Conservation (phyloP, 2,113 vertebrate genomes). For the Phyllostomus hastatus region DNA sequence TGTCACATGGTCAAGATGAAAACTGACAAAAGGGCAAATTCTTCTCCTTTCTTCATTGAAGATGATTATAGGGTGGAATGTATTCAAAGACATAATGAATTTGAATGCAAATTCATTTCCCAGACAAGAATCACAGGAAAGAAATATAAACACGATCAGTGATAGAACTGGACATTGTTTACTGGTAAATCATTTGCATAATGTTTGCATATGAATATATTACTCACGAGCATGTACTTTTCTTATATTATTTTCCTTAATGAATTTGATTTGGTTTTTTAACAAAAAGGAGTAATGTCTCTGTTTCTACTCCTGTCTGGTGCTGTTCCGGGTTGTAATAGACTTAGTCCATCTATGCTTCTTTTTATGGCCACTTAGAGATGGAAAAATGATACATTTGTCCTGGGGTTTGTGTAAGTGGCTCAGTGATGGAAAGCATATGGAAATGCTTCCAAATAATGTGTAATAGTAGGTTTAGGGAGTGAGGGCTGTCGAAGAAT, state of each 20-base stretch:
- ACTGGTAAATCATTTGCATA: constrained; percentile 71
- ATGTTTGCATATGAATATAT: constrained; percentile 70
- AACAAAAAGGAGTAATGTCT: not conserved
- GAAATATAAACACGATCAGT: constrained; percentile 41
- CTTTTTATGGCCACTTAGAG: constrained; percentile 53
- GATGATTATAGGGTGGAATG: constrained; percentile 27
- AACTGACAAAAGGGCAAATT: constrained; percentile 37
- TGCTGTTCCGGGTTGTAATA: constrained; percentile 48
- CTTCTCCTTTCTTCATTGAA: constrained; percentile 41
- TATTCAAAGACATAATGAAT: constrained; percentile 39
- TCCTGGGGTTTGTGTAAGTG: constrained; percentile 30
- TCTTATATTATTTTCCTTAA: constrained; percentile 59
- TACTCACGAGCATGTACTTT: constrained; percentile 43
- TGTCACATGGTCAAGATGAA: constrained; percentile 12
- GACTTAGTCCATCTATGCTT: constrained; percentile 41
- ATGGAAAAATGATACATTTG: constrained; percentile 45
- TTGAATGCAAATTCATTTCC: constrained; percentile 62
- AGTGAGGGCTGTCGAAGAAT: not conserved
- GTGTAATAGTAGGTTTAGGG: not conserved
- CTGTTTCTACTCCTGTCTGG: constrained; percentile 44
- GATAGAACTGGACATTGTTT: constrained; percentile 62
- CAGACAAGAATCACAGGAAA: constrained; percentile 44
- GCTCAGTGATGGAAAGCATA: constrained; percentile 45
- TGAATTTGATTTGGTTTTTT: constrained; percentile 61
- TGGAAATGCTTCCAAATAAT: constrained; percentile 58